A percentile compares a stretch with the other conserved stretches of the same genome.
Evolutionary conservation across 2,888 invertebrate genomes (phyloP).

Genomic region (Ophion costatus): DNA sequence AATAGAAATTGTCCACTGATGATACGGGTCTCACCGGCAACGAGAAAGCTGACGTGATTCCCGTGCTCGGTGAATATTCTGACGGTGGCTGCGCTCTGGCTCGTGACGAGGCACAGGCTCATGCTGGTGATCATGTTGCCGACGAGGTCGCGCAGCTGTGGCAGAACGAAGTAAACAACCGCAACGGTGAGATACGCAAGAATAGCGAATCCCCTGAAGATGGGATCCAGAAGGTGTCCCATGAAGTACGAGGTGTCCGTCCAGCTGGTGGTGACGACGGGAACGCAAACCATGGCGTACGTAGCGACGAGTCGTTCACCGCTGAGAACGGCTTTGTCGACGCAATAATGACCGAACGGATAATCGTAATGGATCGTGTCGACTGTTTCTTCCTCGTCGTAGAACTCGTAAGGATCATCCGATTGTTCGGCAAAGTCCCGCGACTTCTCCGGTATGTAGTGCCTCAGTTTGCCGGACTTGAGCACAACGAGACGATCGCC

Average conservation of each 20-base stretch:
- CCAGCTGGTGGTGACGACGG: slow-evolving; percentile 89
- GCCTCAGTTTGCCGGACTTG: slow-evolving; percentile 89
- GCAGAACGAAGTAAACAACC: slow-evolving; percentile 92
- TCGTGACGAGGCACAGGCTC: slow-evolving; percentile 90
- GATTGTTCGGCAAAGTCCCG: slow-evolving; percentile 7
- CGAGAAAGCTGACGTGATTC: slow-evolving; percentile 91
- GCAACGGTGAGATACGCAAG: slow-evolving; percentile 89
- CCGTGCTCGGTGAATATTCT: slow-evolving; percentile 92
- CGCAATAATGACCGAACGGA: slow-evolving; percentile 90
- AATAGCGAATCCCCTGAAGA: slow-evolving; percentile 90
- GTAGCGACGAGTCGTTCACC: slow-evolving; percentile 86
- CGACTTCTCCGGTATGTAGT: slow-evolving; percentile 84
- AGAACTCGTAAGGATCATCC: slow-evolving; percentile 82
- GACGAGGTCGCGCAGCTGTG: slow-evolving; percentile 91
- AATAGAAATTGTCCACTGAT: neutral
- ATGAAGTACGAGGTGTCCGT: slow-evolving; percentile 90
- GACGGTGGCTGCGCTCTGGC: slow-evolving; percentile 91
- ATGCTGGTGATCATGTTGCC: slow-evolving; percentile 94
- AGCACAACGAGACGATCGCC: slow-evolving; percentile 84
- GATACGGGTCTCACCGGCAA: slow-evolving; percentile 87
- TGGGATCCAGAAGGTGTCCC: slow-evolving; percentile 90
- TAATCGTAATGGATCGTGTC: slow-evolving; percentile 87
- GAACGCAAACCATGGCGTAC: slow-evolving; percentile 90
- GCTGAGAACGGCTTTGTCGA: slow-evolving; percentile 88
- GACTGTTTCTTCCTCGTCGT: slow-evolving; percentile 84